Base-by-base conservation (phyloP, 2,113 vertebrate genomes). In the Etheostoma cragini region DNA sequence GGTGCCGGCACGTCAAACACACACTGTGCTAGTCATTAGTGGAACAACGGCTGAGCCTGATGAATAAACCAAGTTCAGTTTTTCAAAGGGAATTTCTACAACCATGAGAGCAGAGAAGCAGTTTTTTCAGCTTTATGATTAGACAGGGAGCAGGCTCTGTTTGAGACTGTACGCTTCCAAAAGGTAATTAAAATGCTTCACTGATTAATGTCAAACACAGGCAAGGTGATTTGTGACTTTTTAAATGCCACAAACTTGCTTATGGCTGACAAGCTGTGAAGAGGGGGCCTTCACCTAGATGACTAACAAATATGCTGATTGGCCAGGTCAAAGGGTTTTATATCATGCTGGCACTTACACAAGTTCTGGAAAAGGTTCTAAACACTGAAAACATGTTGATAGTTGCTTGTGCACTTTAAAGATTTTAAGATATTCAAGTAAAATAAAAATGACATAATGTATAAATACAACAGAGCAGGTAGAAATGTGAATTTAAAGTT, bases 1-100 rank as follows among this genome's bases (percentile, higher is more conserved):
- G 70, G 73, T 26, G 54, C 76, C 57, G 47, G 30, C 68, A 13
- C 52, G 77, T 88, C 87, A 80, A 81, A 83, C 83, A 76, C 85
- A 90, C 85, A 87, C 87, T 75, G 82, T 68, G 81, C 82, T 52
- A 62, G 83, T 87, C 89, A 89, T 90, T 90, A 89, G 80, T 66
- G 85, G 53, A 85, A 85, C 86, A 72, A 77, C 49, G 83, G 81
- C 78, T 60, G 33, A 68, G 82, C 11, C 82, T 70, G 87, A 75
- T 76, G 80, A 89, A 84, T 80, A 77, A 61, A 72, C 88, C 19
- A 21, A 83, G 83, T 82, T 81, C 11, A 62, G 72, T 35, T 76
- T 86, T 89, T 84, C 73, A 79, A 74, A 33, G 75, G 52, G 24
- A 86, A 85, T 75, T 56, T 80, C 74, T 35, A 52, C n/a, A 79